Percentiles rank a stretch among this genome's conserved stretches.
phyloP scores from a whole-genome alignment of 2,888 invertebrate genomes.

The Chymomyza caudatula region DNA sequence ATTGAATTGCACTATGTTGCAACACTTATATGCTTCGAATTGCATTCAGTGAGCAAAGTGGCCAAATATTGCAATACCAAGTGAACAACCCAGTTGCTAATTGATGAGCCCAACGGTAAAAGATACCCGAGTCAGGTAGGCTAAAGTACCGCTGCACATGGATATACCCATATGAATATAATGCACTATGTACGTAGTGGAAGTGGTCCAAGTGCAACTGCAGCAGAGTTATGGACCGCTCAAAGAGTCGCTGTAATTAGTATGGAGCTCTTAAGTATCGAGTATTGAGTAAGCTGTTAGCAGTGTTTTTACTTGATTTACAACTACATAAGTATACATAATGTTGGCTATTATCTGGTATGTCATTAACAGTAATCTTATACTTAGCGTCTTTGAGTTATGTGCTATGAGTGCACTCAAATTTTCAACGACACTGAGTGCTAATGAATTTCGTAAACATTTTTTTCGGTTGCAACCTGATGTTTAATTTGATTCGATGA shows the following conservation, averaged over 20 bases:
- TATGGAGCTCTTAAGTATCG: neutral
- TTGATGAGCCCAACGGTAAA: neutral
- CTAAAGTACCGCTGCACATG: no score
- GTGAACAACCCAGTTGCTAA: neutral
- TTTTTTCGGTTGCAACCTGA: no score
- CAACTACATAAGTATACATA: no score
- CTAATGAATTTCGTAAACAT: no score
- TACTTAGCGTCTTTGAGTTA: no score
- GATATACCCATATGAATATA: neutral
- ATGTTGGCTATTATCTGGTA: no score
- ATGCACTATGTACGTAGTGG: neutral
- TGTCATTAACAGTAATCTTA: no score
- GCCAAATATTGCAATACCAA: neutral
- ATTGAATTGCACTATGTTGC: slow-evolving; percentile 43
- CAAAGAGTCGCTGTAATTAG: neutral
- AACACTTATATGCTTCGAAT: neutral
- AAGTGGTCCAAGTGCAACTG: neutral
- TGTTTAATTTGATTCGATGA: no score
- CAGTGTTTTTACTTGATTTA: neutral
- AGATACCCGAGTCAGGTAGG: neutral
- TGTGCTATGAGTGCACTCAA: no score
- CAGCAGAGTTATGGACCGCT: neutral
- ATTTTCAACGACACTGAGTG: no score
- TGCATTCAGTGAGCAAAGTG: neutral
- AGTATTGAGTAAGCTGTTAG: neutral